phyloP scores from a whole-genome alignment of 2,113 vertebrate species.

The Semicossyphus pulcher region DNA sequence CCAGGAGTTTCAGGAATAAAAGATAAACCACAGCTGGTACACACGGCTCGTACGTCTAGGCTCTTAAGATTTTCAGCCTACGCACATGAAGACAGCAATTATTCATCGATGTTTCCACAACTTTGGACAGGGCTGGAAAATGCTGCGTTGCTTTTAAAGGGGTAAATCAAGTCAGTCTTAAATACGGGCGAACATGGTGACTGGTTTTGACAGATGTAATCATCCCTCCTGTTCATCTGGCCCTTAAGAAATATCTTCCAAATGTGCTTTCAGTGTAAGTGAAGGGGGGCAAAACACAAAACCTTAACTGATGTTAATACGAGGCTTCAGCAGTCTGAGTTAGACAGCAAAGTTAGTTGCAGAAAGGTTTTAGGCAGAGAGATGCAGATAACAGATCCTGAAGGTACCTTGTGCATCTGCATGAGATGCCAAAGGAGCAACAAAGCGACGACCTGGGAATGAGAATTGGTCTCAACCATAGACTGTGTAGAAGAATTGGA shows the following conservation, averaged over 20 bases:
- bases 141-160: background rate
- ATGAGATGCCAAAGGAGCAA: too few relatives aligned
- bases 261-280: background rate
- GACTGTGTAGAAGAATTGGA: too few relatives aligned
- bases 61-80: background rate
- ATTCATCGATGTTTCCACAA: background rate
- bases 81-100: background rate
- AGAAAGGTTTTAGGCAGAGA: too few relatives aligned
- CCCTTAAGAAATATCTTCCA: too few relatives aligned
- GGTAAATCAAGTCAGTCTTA: background rate
- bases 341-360: too few relatives aligned
- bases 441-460: background rate
- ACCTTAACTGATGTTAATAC: too few relatives aligned
- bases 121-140: background rate
- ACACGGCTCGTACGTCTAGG: background rate
- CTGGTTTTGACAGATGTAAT: background rate
- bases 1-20: constrained; percentile 17
- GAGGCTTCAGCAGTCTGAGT: too few relatives aligned
- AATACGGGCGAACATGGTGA: background rate
- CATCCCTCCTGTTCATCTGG: too few relatives aligned
- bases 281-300: background rate
- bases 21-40: constrained; percentile 52
- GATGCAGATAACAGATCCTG: too few relatives aligned
- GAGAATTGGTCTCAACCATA: too few relatives aligned
- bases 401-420: too few relatives aligned